Evolutionary conservation across 1,140 invertebrate species (phyloP).

Genomic region (Macrosteles quadrilineatus): DNA sequence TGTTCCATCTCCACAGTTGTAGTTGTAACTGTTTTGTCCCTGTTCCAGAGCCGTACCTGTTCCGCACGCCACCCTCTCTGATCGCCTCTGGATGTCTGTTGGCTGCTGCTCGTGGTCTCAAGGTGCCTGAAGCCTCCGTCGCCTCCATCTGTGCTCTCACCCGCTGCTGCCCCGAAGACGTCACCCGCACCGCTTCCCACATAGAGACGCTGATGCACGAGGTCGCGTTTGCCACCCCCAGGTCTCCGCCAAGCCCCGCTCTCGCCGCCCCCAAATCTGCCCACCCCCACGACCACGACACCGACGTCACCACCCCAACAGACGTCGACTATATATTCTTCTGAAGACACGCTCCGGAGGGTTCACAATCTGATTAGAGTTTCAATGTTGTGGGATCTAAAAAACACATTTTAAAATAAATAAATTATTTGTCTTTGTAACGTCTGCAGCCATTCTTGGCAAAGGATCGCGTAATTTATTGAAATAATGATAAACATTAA

Average conservation of each 20-base stretch:
- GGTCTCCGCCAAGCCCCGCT: not conserved
- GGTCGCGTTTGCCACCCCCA: not conserved
- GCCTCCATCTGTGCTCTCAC: not conserved
- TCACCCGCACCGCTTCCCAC: not conserved
- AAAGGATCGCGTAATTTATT: too few relatives aligned
- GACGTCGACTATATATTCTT: constrained; percentile 22
- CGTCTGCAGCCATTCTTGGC: too few relatives aligned
- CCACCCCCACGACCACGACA: not conserved
- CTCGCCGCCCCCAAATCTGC: not conserved
- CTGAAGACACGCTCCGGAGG: constrained; percentile 17
- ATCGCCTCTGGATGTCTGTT: constrained; percentile 3
- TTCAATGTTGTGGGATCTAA: too few relatives aligned
- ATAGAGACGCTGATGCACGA: constrained; percentile 10
- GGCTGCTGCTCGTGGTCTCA: constrained; percentile 15
- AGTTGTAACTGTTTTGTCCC: not conserved
- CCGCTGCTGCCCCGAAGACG: not conserved
- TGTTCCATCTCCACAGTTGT: too few relatives aligned
- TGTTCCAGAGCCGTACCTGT: constrained; percentile 18
- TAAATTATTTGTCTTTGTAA: too few relatives aligned
- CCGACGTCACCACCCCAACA: not conserved
- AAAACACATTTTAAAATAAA: too few relatives aligned
- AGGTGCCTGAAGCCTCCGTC: not conserved
- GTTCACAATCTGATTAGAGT: not conserved
- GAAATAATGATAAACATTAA: too few relatives aligned
- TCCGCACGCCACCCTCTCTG: constrained; percentile 1